Conservation (phyloP, 2,888 invertebrate genomes). For the Tanytarsus gracilentus region DNA sequence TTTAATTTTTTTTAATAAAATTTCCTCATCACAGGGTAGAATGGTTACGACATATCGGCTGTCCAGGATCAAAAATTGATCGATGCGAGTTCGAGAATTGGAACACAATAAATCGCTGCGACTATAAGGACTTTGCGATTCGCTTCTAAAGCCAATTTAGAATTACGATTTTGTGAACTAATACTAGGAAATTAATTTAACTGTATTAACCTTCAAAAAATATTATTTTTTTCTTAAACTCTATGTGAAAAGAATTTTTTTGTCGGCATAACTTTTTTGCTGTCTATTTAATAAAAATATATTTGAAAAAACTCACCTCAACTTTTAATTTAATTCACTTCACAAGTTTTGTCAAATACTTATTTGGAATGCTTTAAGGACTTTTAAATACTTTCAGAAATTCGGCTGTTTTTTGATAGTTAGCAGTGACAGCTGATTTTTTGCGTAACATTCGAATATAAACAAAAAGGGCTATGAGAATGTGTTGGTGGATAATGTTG, state of each 20-base stretch:
- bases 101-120: conserved; percentile 57
- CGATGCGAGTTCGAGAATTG: conserved; percentile 72
- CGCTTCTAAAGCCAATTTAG: conserved; percentile 54
- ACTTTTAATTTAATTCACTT: too few relatives aligned
- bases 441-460: too few relatives aligned
- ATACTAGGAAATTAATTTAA: not conserved
- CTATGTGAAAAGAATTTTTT: not conserved
- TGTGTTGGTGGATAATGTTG: too few relatives aligned
- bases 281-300: too few relatives aligned
- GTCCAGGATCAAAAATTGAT: conserved; percentile 76
- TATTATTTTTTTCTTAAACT: not conserved
- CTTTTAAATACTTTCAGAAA: too few relatives aligned
- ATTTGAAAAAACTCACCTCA: too few relatives aligned
- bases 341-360: too few relatives aligned
- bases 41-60: conserved; percentile 74
- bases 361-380: too few relatives aligned
- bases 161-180: not conserved
- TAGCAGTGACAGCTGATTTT: too few relatives aligned
- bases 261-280: too few relatives aligned
- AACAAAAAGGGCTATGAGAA: too few relatives aligned
- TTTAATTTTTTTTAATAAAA: conserved; percentile 21
- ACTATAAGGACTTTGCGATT: conserved; percentile 68
- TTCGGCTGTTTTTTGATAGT: too few relatives aligned
- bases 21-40: conserved; percentile 54
- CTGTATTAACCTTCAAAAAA: not conserved